Percentiles rank a stretch among this genome's conserved stretches.
Evolutionary conservation across 2,113 vertebrate genomes (phyloP).

Genomic region (Rhombomys opimus): DNA sequence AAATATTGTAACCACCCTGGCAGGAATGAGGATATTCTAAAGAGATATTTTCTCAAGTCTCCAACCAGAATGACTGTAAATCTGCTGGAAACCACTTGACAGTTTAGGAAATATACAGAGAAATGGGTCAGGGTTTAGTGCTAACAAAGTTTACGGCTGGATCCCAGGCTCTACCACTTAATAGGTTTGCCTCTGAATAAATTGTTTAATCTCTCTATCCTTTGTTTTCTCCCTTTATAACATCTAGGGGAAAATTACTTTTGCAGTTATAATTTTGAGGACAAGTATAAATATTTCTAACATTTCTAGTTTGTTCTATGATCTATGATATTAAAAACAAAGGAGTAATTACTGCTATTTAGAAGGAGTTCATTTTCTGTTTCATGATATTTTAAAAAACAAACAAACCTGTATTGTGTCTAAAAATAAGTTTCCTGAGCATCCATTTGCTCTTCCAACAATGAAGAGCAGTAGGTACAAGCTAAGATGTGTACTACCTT

Average conservation of each 20-base stretch:
- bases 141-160: background rate
- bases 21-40: background rate
- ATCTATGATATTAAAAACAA: background rate
- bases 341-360: background rate
- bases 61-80: background rate
- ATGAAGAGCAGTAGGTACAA: background rate
- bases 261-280: background rate
- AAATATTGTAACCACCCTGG: background rate
- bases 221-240: background rate
- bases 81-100: background rate
- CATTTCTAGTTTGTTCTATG: background rate
- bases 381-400: background rate
- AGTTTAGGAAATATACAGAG: rapidly evolving
- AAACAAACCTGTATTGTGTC: background rate
- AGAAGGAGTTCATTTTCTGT: background rate
- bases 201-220: background rate
- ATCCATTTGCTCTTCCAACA: background rate
- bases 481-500: background rate
- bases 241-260: background rate
- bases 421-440: background rate
- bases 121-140: background rate
- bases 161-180: background rate
- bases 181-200: background rate
- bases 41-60: background rate
- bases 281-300: background rate